These are phyloP conservation scores for Aptenodytes patagonicus DNA, from an alignment of 2,113 vertebrate species.

Conservation along the genomic window DNA sequence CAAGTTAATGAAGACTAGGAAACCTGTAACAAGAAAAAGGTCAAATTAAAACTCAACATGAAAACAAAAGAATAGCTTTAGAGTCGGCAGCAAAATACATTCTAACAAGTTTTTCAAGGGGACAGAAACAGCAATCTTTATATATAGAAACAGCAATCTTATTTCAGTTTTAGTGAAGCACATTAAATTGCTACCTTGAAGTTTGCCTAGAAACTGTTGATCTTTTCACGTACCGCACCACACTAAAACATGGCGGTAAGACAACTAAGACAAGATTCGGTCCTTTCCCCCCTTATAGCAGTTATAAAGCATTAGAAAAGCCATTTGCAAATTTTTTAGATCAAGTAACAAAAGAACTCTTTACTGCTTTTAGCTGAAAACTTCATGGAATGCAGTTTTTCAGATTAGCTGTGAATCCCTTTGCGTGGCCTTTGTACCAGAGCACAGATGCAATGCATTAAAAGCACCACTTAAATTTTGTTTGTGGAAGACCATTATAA, in stretches of 20 bases:
- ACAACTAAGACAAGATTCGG: background rate
- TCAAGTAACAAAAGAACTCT: background rate
- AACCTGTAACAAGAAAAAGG: slow-evolving; percentile 79
- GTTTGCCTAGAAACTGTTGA: background rate
- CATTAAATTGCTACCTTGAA: background rate
- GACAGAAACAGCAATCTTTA: background rate
- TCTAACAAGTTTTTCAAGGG: background rate
- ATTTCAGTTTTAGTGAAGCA: background rate
- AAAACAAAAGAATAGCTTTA: background rate
- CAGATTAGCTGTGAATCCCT: background rate
- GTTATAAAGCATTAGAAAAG: background rate
- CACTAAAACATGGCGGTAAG: background rate
- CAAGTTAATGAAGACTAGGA: slow-evolving; percentile 96
- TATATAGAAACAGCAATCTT: background rate
- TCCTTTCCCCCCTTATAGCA: background rate
- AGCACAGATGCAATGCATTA: background rate
- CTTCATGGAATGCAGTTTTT: background rate
- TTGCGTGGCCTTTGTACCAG: background rate
- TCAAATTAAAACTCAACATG: background rate
- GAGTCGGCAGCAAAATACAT: background rate
- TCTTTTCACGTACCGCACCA: rapidly evolving
- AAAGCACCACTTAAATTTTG: background rate
- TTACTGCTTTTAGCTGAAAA: background rate
- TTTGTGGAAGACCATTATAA: background rate
- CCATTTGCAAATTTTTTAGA: background rate